Conservation (phyloP, 2,888 invertebrate genomes). For the Odontocolon sp. region DNA sequence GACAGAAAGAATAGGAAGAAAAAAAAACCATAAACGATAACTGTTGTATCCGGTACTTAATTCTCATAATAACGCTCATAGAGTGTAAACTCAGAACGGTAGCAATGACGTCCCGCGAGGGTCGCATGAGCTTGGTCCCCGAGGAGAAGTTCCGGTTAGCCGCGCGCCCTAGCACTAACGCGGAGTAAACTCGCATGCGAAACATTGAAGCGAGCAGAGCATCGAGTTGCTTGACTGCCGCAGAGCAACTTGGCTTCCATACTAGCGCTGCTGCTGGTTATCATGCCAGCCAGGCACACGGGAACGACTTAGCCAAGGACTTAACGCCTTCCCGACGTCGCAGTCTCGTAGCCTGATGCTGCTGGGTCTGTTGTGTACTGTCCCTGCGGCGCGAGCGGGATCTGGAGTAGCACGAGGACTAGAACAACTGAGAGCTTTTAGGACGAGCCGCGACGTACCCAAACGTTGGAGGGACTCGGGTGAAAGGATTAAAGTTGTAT, state of each 20-base stretch:
- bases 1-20: neutral
- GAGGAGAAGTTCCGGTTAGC: slow-evolving; percentile 33
- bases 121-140: slow-evolving; percentile 10
- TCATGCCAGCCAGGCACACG: slow-evolving; percentile 65
- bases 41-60: neutral
- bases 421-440: slow-evolving; percentile 10
- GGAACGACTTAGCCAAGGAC: slow-evolving; percentile 64
- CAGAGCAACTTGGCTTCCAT: slow-evolving; percentile 14
- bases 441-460: slow-evolving; percentile 3
- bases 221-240: slow-evolving; percentile 56
- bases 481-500: slow-evolving; percentile 40
- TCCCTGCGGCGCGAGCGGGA: neutral
- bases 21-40: neutral
- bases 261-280: slow-evolving; percentile 61
- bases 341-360: slow-evolving; percentile 25
- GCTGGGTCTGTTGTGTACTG: neutral
- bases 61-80: slow-evolving; percentile 5
- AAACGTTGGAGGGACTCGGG: neutral
- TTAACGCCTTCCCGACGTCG: slow-evolving; percentile 38
- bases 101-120: slow-evolving; percentile 10
- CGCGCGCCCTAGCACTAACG: slow-evolving; percentile 3
- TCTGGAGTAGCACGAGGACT: neutral
- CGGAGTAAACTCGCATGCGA: slow-evolving; percentile 34
- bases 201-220: slow-evolving; percentile 66
- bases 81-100: slow-evolving; percentile 13